A percentile compares a stretch with the other conserved stretches of the same genome.
These are phyloP conservation scores for Pao palembangensis DNA, from an alignment of 2,113 vertebrate genomes.

Conservation along the genomic window DNA sequence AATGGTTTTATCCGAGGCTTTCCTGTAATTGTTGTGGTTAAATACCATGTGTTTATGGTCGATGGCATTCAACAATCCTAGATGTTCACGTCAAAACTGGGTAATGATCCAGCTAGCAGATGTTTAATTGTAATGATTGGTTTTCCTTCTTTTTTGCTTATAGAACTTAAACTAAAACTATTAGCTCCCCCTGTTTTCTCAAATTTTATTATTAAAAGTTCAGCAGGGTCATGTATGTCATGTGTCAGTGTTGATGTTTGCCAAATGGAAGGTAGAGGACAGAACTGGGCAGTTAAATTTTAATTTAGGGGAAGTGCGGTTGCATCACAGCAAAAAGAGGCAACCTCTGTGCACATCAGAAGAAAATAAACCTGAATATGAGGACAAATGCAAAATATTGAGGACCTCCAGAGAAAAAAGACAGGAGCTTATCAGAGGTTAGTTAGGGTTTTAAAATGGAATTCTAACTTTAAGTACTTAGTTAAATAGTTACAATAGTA, in stretches of 20 bases:
- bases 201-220: too few species aligned
- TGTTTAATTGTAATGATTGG: conserved; percentile 20
- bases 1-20: conserved; percentile 29
- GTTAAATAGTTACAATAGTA: too few species aligned
- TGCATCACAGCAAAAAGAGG: not conserved
- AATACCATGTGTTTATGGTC: not conserved
- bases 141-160: not conserved
- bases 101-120: conserved; percentile 16
- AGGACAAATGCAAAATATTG: not conserved
- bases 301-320: too few species aligned
- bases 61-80: conserved; percentile 16
- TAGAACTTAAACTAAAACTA: not conserved
- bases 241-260: too few species aligned
- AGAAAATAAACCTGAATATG: not conserved
- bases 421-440: not conserved
- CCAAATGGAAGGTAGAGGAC: too few species aligned
- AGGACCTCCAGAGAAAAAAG: not conserved
- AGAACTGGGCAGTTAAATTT: too few species aligned
- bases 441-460: not conserved
- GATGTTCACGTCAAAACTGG: conserved; percentile 21
- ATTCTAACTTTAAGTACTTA: not conserved
- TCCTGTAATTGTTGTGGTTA: not conserved
- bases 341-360: not conserved
- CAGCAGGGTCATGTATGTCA: too few species aligned
- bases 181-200: not conserved